Base-by-base conservation (phyloP, 2,797 vertebrate genomes). In the Columba guinea region DNA sequence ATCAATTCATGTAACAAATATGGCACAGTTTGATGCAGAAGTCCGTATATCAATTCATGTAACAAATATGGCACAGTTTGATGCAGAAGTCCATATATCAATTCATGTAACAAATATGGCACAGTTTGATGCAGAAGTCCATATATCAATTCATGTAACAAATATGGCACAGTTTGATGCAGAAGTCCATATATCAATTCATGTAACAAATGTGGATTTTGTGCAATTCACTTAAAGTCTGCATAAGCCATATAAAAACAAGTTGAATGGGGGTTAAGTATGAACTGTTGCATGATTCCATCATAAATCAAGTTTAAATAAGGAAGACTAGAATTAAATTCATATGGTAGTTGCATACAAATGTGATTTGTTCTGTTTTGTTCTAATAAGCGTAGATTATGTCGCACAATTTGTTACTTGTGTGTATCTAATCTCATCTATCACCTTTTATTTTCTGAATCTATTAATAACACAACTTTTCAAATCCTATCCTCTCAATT, bases 291-390 rank as follows among this genome's bases (percentile, higher is more conserved):
- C 12, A 14, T 78, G 24, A 37, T 78, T 87, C 24, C 7, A 32
- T 80, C 41, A 28, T 73, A 84, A 91, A 78, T 91, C 26, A 91
- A 32, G 18, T 60, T 88, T 64, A 84, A 76, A 39, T 84, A 69
- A 64, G 21, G 12, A 84, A 94, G 48, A 74, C 12, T 2, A 63
- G 52, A 70, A 35, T 69, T 79, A 11, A 27, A 18, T 80, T 75
- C 10, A 15, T 63, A 13, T 28, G 28, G 30, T 58, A 53, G 35
- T 55, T 76, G 27, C 35, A 56, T 23, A 65, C 68, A 16, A 24
- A 16, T 3, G 21, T 55, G 23, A 39, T 18, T 81, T 60, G 23
- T 34, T 74, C 8, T 90, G 17, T 75, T 74, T 59, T 90, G 30
- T 81, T 93, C 74, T 75, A 34, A 37, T 55, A 37, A 26, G 16